Evolutionary conservation across 2,888 invertebrate species (phyloP).

Genomic region (Cheilosia variabilis): DNA sequence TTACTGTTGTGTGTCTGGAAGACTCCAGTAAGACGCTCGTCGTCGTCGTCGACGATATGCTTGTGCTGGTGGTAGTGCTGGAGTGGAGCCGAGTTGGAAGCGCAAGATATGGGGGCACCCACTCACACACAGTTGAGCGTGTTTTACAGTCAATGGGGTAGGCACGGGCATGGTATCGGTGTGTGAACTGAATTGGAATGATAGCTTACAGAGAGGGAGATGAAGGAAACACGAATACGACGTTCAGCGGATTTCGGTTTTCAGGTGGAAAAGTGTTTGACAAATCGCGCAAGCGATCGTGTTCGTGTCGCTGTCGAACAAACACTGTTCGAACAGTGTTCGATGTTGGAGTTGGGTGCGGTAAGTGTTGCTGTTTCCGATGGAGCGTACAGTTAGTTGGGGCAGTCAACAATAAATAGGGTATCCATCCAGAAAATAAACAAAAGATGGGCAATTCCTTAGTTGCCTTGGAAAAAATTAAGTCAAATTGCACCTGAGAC

Average conservation of each 20-base stretch:
- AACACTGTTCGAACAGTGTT: too few relatives aligned
- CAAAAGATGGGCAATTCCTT: too few relatives aligned
- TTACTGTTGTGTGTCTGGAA: constrained; percentile 60
- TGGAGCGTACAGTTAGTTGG: neutral
- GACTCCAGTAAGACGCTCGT: constrained; percentile 65
- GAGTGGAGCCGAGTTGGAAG: constrained; percentile 4
- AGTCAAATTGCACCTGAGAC: too few relatives aligned
- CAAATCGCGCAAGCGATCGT: constrained; percentile 41
- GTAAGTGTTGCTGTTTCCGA: constrained; percentile 13
- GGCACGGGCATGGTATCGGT: neutral
- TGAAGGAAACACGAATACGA: constrained; percentile 22
- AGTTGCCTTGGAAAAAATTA: too few relatives aligned
- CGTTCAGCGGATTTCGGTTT: constrained; percentile 31
- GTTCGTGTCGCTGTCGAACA: constrained; percentile 9
- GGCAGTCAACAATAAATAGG: neutral
- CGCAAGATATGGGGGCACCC: constrained; percentile 32
- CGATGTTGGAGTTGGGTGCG: constrained; percentile 26
- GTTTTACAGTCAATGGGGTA: constrained; percentile 39
- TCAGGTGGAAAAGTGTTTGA: constrained; percentile 66
- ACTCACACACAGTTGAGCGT: constrained; percentile 24
- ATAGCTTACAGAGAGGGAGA: neutral
- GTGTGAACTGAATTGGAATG: constrained; percentile 37
- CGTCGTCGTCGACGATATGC: constrained; percentile 10
- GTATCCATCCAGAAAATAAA: neutral
- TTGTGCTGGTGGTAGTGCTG: constrained; percentile 8